These are phyloP conservation scores for Cerastis leucographa DNA, from an alignment of 2,888 invertebrate genomes.

Conservation along the genomic window DNA sequence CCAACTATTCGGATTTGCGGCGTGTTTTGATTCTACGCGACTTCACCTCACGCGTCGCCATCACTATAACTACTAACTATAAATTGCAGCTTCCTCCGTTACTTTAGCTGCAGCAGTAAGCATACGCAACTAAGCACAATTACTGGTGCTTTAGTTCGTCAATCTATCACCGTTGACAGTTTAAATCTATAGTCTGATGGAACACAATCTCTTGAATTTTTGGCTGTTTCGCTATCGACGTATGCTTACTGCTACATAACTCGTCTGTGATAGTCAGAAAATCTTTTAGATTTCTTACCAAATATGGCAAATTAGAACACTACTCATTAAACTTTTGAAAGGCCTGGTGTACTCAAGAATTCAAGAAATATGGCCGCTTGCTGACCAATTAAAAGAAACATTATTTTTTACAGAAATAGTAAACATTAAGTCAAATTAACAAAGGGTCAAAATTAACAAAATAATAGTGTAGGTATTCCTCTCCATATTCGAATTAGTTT, in stretches of 20 bases:
- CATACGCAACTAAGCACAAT: not conserved
- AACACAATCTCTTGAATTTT: not conserved
- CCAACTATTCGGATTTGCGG: constrained; percentile 34
- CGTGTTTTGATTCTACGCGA: constrained; percentile 47
- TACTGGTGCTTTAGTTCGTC: not conserved
- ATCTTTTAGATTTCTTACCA: constrained; percentile 48
- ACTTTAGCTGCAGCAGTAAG: constrained; percentile 18
- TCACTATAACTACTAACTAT: constrained; percentile 20
- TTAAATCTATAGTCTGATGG: not conserved
- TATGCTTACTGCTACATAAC: constrained; percentile 21
- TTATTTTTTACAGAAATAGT: constrained; percentile 28
- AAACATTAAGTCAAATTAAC: constrained; percentile 18
- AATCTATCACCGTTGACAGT: not conserved
- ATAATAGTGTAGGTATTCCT: not conserved
- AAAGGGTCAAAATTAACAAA: constrained; percentile 18
- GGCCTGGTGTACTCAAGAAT: constrained; percentile 27
- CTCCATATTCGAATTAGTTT: constrained; percentile 1
- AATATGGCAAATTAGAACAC: constrained; percentile 53
- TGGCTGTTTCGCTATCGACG: not conserved
- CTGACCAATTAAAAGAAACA: not conserved
- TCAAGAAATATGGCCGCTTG: constrained; percentile 10
- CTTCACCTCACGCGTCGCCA: not conserved
- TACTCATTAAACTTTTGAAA: constrained; percentile 12
- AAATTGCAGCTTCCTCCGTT: constrained; percentile 43
- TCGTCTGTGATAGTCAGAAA: constrained; percentile 12